Evolutionary conservation across 2,113 vertebrate genomes (phyloP), one percentile per base, ranked within the genome.

Genomic region (Myocastor coypus): DNA sequence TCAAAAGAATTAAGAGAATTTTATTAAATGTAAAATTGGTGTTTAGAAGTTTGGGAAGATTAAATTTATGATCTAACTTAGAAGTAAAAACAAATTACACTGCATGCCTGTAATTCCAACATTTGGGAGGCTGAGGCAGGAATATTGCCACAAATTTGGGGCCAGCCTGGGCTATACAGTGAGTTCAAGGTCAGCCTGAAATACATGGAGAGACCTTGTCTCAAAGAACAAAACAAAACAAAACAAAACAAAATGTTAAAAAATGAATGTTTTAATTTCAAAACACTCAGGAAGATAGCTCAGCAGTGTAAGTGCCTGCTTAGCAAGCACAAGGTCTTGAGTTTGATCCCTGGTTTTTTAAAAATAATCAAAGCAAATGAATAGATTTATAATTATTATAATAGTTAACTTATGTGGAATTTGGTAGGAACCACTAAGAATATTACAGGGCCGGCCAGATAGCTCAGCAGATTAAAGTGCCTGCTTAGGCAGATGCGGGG

Each of bases 31-130:
- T 81, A 42, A 96, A 93, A 84, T 69, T 69, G 37, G 22, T 80
- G 22, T 94, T 92, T 92, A 89, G 12, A 91, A 92, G 40, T 87
- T 80, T 83, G 96, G 71, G 69, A 34, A 95, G 86, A 90, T 89
- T 89, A 92, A 83, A 80, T 92, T 95, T 96, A 95, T 50, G 57
- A 94, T 64, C 13, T 82, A 94, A 96, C 34, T 88, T 77, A 94
- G 81, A 89, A 94, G 5, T 24, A 93, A 93, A 91, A 59, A 88
- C 78, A 37, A 94, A 16, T 69, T 69, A 5, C 32, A 32, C 16
- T 69, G 16, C 34, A n/a, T 19, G 34, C 66, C 66, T 69, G 6
- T n/a, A 69, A 69, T 34, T 32, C 16, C 16, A n/a, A 14, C 5
- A n/a, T 32, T n/a, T 69, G 32, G 66, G 34, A 69, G 34, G 34